A percentile compares a stretch with the other conserved stretches of the same genome.
phyloP scores from a whole-genome alignment of 2,113 vertebrate genomes.

The Caloenas nicobarica region DNA sequence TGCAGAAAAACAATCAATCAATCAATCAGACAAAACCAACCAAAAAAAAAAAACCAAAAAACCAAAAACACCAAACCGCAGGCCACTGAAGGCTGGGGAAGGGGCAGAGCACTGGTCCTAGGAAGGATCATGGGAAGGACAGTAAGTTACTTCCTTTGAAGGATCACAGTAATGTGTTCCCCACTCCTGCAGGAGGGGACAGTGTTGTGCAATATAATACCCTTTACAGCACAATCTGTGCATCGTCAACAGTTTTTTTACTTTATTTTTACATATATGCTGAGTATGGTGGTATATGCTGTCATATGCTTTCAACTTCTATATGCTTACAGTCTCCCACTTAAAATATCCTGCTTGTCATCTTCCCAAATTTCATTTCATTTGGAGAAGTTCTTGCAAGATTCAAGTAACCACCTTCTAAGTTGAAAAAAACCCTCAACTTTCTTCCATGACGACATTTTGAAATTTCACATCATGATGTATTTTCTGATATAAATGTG shows the following conservation, averaged over 20 bases:
- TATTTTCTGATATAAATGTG: not conserved
- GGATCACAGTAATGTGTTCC: not conserved
- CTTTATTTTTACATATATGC: conserved; percentile 6
- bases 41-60: not conserved
- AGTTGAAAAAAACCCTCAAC: not conserved
- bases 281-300: not conserved
- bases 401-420: not conserved
- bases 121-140: not conserved
- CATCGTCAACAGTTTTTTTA: not conserved
- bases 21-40: too few species aligned
- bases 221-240: not conserved
- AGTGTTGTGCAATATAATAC: not conserved
- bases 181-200: not conserved
- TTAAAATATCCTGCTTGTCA: not conserved
- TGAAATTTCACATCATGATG: not conserved
- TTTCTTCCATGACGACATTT: not conserved
- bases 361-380: not conserved
- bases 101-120: not conserved
- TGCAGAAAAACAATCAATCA: not conserved
- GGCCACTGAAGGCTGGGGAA: not conserved
- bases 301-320: not conserved
- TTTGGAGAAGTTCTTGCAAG: not conserved
- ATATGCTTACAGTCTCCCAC: not conserved
- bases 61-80: not conserved
- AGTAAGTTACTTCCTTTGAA: not conserved